phyloP scores from a whole-genome alignment of 2,113 vertebrate species.

The Otolemur garnettii region DNA sequence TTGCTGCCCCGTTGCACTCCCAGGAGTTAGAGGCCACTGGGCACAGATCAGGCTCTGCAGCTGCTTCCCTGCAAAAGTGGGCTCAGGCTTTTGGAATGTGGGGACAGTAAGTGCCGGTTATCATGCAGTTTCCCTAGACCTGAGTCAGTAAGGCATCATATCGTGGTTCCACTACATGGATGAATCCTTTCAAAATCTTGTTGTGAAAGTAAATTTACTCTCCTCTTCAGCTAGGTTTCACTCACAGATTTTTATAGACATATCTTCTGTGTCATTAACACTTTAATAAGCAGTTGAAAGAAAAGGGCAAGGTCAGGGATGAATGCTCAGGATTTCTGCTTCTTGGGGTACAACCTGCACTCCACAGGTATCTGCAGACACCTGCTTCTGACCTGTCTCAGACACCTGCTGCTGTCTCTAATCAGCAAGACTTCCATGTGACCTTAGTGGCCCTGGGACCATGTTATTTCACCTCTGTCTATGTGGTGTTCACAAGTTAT shows the following conservation, averaged over 20 bases:
- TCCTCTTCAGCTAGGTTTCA: not conserved
- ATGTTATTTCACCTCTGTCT: accelerated
- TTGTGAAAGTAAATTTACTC: not conserved
- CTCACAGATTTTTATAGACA: not conserved
- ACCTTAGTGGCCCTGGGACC: accelerated
- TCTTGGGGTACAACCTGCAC: no score
- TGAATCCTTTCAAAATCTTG: not conserved
- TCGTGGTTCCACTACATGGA: not conserved
- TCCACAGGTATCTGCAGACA: no score
- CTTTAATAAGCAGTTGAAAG: not conserved
- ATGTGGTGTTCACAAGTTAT: not conserved
- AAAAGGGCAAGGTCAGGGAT: no score
- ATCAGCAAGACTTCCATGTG: accelerated
- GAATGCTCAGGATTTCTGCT: not conserved
- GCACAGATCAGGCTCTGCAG: accelerated
- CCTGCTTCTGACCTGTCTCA: not conserved
- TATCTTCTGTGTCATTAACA: not conserved
- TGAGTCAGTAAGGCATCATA: not conserved
- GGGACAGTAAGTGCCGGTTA: not conserved
- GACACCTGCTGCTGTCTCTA: accelerated
- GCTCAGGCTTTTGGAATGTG: not conserved
- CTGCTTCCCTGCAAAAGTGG: accelerated
- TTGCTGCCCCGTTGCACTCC: accelerated
- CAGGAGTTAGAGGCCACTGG: not conserved
- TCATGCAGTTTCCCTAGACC: not conserved